These are phyloP conservation scores for Rhynchonema sp. DNA, from an alignment of 2,888 invertebrate species.

Conservation along the genomic window DNA sequence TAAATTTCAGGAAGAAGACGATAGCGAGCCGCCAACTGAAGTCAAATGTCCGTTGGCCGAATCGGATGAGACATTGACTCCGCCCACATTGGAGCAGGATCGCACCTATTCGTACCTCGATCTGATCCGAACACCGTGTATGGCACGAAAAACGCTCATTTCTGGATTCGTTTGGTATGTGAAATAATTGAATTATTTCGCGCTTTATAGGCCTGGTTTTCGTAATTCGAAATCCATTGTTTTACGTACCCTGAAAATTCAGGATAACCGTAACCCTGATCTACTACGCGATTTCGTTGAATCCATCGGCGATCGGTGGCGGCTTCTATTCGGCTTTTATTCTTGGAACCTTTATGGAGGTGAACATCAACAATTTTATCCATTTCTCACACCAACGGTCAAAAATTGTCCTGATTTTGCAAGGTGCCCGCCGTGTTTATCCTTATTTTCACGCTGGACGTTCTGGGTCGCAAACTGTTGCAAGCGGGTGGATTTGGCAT, in stretches of 20 bases:
- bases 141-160: constrained; percentile 56
- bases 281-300: constrained; percentile 55
- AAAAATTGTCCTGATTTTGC: no score
- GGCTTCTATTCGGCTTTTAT: constrained; percentile 47
- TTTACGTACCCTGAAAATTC: no score
- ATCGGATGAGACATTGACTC: not conserved
- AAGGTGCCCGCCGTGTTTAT: no score
- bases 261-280: constrained; percentile 49
- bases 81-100: no score
- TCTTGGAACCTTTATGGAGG: constrained; percentile 32
- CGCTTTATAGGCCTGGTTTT: no score
- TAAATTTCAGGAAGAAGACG: not conserved
- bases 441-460: not conserved
- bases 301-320: constrained; percentile 52
- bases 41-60: not conserved
- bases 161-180: constrained; percentile 55
- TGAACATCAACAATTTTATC: not conserved
- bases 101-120: constrained; percentile 29
- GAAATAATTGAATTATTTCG: no score
- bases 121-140: constrained; percentile 50
- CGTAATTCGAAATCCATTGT: no score
- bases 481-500: not conserved
- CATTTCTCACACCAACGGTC: no score
- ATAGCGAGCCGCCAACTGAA: not conserved
- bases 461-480: not conserved